A percentile compares a stretch with the other conserved stretches of the same genome.
phyloP scores from a whole-genome alignment of 2,113 vertebrate species.

The Lanius collurio region DNA sequence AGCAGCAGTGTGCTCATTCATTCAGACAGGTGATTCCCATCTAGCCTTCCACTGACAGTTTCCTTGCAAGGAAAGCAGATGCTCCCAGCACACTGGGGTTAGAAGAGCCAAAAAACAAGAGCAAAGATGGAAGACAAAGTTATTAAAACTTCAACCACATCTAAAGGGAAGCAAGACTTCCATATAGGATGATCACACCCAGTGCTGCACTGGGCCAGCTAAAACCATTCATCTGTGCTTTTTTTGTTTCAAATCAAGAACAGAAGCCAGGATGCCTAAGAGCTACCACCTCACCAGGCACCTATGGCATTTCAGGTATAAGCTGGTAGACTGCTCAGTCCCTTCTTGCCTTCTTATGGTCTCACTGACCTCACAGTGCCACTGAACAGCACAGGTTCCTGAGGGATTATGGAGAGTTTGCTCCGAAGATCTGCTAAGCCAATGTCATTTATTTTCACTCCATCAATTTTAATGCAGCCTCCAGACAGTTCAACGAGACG shows the following conservation, averaged over 20 bases:
- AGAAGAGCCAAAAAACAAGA: not conserved
- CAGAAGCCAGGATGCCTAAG: not conserved
- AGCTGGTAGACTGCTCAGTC: not conserved
- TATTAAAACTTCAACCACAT: not conserved
- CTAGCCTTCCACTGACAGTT: not conserved
- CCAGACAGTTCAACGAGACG: constrained; percentile 88
- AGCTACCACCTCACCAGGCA: not conserved
- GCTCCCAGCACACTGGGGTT: not conserved
- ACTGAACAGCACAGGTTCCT: constrained; percentile 91
- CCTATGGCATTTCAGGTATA: not conserved
- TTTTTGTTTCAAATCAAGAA: not conserved
- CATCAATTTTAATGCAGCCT: constrained; percentile 91
- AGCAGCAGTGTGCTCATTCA: not conserved
- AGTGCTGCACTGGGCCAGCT: not conserved
- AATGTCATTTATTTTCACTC: constrained; percentile 87
- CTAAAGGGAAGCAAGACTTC: not conserved
- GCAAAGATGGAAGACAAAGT: not conserved
- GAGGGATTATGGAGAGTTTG: constrained; percentile 93
- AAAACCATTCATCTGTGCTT: not conserved
- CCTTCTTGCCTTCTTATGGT: not conserved
- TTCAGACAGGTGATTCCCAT: not conserved
- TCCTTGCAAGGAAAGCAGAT: not conserved
- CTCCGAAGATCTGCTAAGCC: constrained; percentile 92
- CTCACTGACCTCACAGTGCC: constrained; percentile 87
- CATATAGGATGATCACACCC: not conserved